phyloP scores from a whole-genome alignment of 2,797 vertebrate species.

The Prunella strophiata region DNA sequence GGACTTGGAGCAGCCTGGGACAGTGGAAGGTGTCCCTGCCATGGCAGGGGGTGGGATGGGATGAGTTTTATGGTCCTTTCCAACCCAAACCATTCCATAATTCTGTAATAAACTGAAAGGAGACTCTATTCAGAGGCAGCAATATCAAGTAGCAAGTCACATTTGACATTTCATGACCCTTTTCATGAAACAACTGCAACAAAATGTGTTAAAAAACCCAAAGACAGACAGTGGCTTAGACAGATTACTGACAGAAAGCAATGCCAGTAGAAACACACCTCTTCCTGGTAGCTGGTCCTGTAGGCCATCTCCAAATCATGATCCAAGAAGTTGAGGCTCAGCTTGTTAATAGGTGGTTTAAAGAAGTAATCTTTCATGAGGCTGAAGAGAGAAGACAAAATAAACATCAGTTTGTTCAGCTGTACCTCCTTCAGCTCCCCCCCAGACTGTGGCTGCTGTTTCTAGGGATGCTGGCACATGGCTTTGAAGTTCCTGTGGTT shows the following conservation, averaged over 20 bases:
- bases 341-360: conserved; percentile 97
- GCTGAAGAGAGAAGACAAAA: conserved; percentile 71
- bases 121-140: neutral
- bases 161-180: neutral
- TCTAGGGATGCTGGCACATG: neutral
- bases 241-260: neutral
- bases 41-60: rapidly evolving
- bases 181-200: neutral
- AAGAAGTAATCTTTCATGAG: conserved; percentile 99
- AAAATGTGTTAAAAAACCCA: neutral
- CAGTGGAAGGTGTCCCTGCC: rapidly evolving
- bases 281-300: conserved; percentile 92
- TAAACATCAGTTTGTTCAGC: neutral
- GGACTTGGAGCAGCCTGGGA: neutral
- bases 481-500: neutral
- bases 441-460: neutral
- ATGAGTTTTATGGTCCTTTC: neutral
- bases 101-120: neutral
- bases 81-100: neutral
- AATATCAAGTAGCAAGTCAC: neutral
- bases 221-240: neutral
- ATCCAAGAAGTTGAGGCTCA: conserved; percentile 96
- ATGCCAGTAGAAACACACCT: conserved; percentile 77
- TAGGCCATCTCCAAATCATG: conserved; percentile 89
- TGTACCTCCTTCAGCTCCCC: neutral